Evolutionary conservation across 2,888 invertebrate species (phyloP).

Genomic region (Ceriagrion tenellum): DNA sequence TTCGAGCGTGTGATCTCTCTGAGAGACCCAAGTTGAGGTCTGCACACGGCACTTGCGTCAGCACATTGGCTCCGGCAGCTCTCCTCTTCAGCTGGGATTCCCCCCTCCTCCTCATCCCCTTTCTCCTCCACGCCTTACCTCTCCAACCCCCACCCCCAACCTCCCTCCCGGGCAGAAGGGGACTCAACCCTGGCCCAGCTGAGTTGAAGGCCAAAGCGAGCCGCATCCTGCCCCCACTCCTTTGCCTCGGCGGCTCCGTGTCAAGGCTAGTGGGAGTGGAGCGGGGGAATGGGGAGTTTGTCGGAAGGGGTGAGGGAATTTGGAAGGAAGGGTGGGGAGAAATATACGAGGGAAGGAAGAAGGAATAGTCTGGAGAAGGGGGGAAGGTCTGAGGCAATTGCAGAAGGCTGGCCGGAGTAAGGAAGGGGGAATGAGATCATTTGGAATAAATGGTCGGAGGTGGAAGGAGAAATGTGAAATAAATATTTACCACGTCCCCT

Average conservation of each 20-base stretch:
- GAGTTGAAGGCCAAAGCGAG: not conserved
- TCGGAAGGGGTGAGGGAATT: not conserved
- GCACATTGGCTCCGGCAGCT: not conserved
- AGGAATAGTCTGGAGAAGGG: no score
- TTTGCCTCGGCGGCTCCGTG: not conserved
- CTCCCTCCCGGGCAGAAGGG: not conserved
- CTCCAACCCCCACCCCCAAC: not conserved
- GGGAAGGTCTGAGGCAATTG: not conserved
- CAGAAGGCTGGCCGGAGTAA: no score
- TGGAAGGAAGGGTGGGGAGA: not conserved
- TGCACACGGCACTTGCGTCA: not conserved
- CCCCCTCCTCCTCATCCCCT: not conserved
- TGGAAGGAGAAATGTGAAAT: no score
- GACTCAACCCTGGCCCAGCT: constrained; percentile 32
- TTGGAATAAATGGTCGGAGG: no score
- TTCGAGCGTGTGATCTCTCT: not conserved
- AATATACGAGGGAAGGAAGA: no score
- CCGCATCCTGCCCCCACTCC: no score
- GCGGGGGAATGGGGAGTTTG: not conserved
- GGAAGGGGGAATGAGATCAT: no score
- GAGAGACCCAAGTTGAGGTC: not conserved
- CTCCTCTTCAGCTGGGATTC: not conserved
- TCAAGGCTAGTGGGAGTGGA: constrained; percentile 1
- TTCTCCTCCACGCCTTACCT: not conserved
- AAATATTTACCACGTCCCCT: no score